Base-by-base conservation (phyloP, 2,888 invertebrate species). In the Melinaea menophilus region DNA sequence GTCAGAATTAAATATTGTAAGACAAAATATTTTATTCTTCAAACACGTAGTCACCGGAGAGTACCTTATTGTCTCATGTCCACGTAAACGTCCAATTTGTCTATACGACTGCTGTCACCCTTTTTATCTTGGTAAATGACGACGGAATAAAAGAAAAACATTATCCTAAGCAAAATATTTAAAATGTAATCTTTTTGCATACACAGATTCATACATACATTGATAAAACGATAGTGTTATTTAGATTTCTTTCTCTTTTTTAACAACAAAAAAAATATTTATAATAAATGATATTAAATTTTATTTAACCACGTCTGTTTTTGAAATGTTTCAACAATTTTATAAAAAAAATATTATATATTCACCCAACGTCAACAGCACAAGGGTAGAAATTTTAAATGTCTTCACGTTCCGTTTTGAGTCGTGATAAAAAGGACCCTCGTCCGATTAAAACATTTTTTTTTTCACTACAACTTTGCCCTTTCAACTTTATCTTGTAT, bases 81-180 rank as follows among this genome's bases (percentile, higher is more conserved):
- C 71, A 71, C 73, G 76, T 71, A 77, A 81, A 76, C 73, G 70
- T 75, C 76, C 84, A 82, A 86, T 85, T 85, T 84, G 80, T 80
- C 79, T 75, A 72, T 73, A 72, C 77, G 76, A 71, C 72, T 74
- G 68, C 75, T 78, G 79, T 80, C 80, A 77, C 75, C 79, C 80
- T 78, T 79, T 81, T 81, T 83, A 78, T 83, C 79, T 77, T 70
- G 71, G 73, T 73, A 71, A 72, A 69, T 75, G 75, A 80, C 77
- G 80, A 76, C 73, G 73, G 74, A 73, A 51, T 51, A 51, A 31
- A 51, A n/a, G n/a, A n/a, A 51, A 31, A n/a, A 9, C 7, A 31
- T 51, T 9, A 31, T 51, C 51, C 31, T 31, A 3, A 51, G 31
- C 22, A 31, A 51, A 51, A 51, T 31, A 51, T 51, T 51, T 51